phyloP scores from a whole-genome alignment of 2,113 vertebrate species.

The Paradisaea rubra region DNA sequence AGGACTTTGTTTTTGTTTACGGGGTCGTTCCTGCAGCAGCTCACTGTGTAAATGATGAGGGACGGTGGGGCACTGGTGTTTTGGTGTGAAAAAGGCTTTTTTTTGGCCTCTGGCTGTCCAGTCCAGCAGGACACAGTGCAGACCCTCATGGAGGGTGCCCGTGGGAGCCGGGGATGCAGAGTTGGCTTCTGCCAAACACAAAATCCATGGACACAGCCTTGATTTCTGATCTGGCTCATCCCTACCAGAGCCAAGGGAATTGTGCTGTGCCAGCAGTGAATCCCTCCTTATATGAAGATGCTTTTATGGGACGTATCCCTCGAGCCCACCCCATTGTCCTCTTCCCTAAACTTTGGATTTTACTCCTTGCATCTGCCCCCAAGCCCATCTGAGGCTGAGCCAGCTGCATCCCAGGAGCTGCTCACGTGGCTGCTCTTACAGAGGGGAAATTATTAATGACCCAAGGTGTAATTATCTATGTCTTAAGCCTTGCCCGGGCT shows the following conservation, averaged over 20 bases:
- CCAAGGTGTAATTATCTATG: slow-evolving; percentile 11
- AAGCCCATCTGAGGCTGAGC: background rate
- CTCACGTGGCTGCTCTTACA: background rate
- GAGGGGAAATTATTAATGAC: slow-evolving; percentile 48
- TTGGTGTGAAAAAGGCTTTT: background rate
- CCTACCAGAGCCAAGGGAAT: background rate
- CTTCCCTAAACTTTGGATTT: background rate
- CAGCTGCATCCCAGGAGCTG: background rate
- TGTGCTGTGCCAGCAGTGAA: background rate
- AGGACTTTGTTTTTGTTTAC: rapidly evolving
- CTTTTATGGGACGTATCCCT: background rate
- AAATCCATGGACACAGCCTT: rapidly evolving
- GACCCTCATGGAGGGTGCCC: background rate
- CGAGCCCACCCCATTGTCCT: background rate
- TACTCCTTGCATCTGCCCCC: rapidly evolving
- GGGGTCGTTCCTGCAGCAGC: background rate
- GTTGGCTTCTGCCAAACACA: rapidly evolving
- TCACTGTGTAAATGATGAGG: rapidly evolving
- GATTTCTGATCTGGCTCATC: background rate
- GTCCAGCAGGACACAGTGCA: rapidly evolving
- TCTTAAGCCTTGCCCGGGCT: slow-evolving; percentile 6
- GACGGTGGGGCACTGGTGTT: rapidly evolving
- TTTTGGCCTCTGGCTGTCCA: rapidly evolving
- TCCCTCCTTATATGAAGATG: background rate
- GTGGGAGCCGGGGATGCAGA: background rate